phyloP scores from a whole-genome alignment of 2,888 invertebrate genomes.

The Drosophila prolongata region DNA sequence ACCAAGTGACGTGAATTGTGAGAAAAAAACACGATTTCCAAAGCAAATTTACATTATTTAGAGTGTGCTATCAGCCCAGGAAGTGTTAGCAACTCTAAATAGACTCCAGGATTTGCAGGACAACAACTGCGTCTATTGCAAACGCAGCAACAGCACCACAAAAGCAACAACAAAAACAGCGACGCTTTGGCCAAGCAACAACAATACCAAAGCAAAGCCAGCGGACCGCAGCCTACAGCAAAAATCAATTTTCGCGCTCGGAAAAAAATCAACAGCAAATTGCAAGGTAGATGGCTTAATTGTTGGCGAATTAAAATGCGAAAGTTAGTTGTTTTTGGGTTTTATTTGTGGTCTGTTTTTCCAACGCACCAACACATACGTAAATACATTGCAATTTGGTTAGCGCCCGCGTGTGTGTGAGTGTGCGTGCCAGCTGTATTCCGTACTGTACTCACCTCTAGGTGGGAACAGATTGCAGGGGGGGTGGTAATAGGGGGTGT shows the following conservation, averaged over 20 bases:
- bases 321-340: slow-evolving; percentile 9
- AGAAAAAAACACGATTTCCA: slow-evolving; percentile 69
- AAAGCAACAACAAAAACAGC: slow-evolving; percentile 19
- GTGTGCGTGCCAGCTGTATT: slow-evolving; percentile 39
- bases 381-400: slow-evolving; percentile 52
- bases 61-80: not conserved
- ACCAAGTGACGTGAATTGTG: slow-evolving; percentile 76
- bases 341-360: slow-evolving; percentile 27
- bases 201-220: slow-evolving; percentile 39
- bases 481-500: slow-evolving; percentile 18
- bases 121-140: slow-evolving; percentile 56
- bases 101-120: slow-evolving; percentile 6
- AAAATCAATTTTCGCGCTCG: slow-evolving; percentile 73
- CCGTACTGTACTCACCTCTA: slow-evolving; percentile 61
- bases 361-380: slow-evolving; percentile 31
- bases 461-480: slow-evolving; percentile 23
- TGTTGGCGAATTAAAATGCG: slow-evolving; percentile 15
- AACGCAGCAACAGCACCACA: slow-evolving; percentile 36
- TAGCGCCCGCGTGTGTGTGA: slow-evolving; percentile 11
- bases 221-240: slow-evolving; percentile 36
- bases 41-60: slow-evolving; percentile 47
- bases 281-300: slow-evolving; percentile 58
- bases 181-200: slow-evolving; percentile 41
- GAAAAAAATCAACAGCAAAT: slow-evolving; percentile 37
- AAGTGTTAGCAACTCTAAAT: not conserved